Evolutionary conservation across 1,140 invertebrate genomes (phyloP).

Genomic region (Cotesia chilonis): DNA sequence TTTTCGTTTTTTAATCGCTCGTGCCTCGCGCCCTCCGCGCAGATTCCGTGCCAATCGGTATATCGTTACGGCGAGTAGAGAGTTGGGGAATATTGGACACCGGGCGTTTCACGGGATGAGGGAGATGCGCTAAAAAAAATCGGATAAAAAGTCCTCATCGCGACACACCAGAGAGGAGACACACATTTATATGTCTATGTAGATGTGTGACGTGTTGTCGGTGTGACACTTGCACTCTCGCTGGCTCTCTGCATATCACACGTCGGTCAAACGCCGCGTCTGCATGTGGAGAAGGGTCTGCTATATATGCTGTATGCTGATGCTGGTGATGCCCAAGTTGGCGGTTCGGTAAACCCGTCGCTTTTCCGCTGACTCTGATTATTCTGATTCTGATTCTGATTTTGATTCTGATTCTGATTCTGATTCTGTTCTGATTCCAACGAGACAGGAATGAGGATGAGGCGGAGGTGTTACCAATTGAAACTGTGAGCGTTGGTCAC

Average conservation of each 20-base stretch:
- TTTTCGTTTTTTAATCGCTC: conserved; percentile 6
- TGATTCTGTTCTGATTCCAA: not conserved
- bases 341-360: conserved; percentile 27
- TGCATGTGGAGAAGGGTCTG: conserved; percentile 31
- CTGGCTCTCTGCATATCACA: conserved; percentile 55
- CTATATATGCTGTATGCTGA: too few relatives aligned
- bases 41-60: conserved; percentile 37
- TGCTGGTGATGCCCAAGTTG: not conserved
- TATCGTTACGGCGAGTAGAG: conserved; percentile 38
- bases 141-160: not conserved
- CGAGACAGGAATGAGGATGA: too few relatives aligned
- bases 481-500: conserved; percentile 29
- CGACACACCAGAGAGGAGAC: too few relatives aligned
- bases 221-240: conserved; percentile 9
- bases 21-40: conserved; percentile 24
- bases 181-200: not conserved
- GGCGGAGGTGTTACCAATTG: conserved; percentile 28
- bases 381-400: not conserved
- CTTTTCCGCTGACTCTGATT: conserved; percentile 1
- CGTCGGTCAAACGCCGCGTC: conserved; percentile 57
- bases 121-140: conserved; percentile 35
- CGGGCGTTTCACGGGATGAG: conserved; percentile 53
- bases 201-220: conserved; percentile 31
- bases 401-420: not conserved
- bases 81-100: conserved; percentile 65